These are phyloP conservation scores for Euspilapteryx auroguttella DNA, from an alignment of 2,888 invertebrate genomes.

Conservation along the genomic window DNA sequence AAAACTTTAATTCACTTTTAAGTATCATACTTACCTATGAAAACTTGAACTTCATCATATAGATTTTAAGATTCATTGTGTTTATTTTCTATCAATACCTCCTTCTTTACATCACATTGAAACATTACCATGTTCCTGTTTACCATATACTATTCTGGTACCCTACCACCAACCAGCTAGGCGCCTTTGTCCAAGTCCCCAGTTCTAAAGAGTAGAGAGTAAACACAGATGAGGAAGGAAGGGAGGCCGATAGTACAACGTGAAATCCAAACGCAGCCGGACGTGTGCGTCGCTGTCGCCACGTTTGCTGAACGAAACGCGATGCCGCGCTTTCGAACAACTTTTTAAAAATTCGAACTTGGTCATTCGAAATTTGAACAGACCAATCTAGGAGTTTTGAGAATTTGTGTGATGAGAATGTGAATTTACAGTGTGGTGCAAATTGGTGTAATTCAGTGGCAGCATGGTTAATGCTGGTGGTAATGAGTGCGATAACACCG, in stretches of 20 bases:
- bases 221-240: slow-evolving; percentile 48
- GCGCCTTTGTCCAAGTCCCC: slow-evolving; percentile 42
- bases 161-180: no score
- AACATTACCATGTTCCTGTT: no score
- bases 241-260: slow-evolving; percentile 47
- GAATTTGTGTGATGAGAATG: slow-evolving; percentile 21
- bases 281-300: slow-evolving; percentile 20
- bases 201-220: slow-evolving; percentile 35
- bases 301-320: no score
- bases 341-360: slow-evolving; percentile 1
- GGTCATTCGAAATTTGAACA: neutral
- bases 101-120: no score
- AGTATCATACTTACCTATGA: no score
- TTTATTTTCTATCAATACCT: no score
- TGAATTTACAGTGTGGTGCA: slow-evolving; percentile 40
- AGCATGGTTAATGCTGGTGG: slow-evolving; percentile 58
- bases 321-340: slow-evolving; percentile 18
- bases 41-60: no score
- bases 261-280: slow-evolving; percentile 32
- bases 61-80: no score
- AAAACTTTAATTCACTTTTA: no score
- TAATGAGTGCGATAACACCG: slow-evolving; percentile 53
- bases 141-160: no score
- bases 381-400: neutral
- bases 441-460: slow-evolving; percentile 44